Evolutionary conservation across 2,797 vertebrate species (phyloP), one percentile per base, ranked within the genome.

Genomic region (Rhinichthys osculus): DNA sequence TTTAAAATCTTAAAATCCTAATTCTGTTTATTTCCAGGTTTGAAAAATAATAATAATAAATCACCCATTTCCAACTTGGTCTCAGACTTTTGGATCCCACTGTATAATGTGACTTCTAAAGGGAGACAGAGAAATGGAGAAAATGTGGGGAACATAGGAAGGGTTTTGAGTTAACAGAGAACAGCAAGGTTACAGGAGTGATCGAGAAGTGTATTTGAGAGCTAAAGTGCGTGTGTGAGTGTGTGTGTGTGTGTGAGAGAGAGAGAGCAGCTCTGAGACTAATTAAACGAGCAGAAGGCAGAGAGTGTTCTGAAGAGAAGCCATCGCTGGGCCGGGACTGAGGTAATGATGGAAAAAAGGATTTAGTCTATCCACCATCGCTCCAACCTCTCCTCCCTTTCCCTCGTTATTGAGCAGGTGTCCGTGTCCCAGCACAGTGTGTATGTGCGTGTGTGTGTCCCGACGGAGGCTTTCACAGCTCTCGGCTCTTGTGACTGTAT

Each of bases 271-370:
- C 95, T 94, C 94, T 93, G 95, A 95, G 95, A 96, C 95, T 96
- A 95, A 95, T 96, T 95, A 96, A 94, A 93, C 91, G 92, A 94
- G 92, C 93, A 94, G 92, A 91, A 92, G 92, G 80, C 90, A 89
- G 76, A 81, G 70, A 73, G 79, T 83, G 85, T 89, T 90, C 88
- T 89, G 86, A 84, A 73, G 84, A 88, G 80, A 85, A 87, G 86
- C 89, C 79, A 82, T 85, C 64, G 78, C 86, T 83, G 88, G 84
- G 84, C 88, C 93, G 92, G 92, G 93, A 92, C 93, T 86, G 91
- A 94, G 93, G 94, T 94, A 94, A 95, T 95, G 94, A 95, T 95
- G 94, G 94, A 95, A 93, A 95, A 95, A 95, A 94, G 94, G 94
- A 94, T 95, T 95, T 95, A 93, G 91, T 93, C 91, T 85, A 52